Evolutionary conservation across 2,113 vertebrate genomes (phyloP).

Genomic region (Azemiops feae): DNA sequence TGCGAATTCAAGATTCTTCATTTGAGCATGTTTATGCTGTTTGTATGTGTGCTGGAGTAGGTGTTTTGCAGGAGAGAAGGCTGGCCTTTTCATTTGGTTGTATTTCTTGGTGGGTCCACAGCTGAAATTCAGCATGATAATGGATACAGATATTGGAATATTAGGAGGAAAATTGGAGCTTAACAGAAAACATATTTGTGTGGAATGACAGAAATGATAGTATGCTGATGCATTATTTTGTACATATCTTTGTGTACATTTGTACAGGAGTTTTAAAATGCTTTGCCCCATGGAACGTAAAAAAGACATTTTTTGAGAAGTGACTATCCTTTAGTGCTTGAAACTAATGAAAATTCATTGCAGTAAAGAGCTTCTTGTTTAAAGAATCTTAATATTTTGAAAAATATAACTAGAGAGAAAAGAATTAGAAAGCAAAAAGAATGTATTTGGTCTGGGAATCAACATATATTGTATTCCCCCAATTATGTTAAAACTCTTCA

Average conservation of each 20-base stretch:
- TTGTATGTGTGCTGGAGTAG: background rate
- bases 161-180: background rate
- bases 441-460: background rate
- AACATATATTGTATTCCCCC: background rate
- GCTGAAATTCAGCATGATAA: background rate
- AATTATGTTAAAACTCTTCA: background rate
- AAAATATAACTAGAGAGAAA: background rate
- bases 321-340: background rate
- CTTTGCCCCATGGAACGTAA: background rate
- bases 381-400: background rate
- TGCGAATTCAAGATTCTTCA: conserved; percentile 52
- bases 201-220: background rate
- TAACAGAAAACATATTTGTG: background rate
- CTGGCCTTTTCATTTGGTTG: background rate
- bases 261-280: background rate
- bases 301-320: background rate
- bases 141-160: background rate
- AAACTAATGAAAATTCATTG: background rate
- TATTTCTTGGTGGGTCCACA: background rate
- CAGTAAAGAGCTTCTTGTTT: background rate
- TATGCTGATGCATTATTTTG: background rate
- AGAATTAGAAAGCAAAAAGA: background rate
- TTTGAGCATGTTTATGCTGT: background rate
- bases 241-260: background rate
- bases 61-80: conserved; percentile 25